A percentile compares a stretch with the other conserved stretches of the same genome.
These are phyloP conservation scores for Leptarthrus brevirostris DNA, from an alignment of 2,888 invertebrate species.

Conservation along the genomic window DNA sequence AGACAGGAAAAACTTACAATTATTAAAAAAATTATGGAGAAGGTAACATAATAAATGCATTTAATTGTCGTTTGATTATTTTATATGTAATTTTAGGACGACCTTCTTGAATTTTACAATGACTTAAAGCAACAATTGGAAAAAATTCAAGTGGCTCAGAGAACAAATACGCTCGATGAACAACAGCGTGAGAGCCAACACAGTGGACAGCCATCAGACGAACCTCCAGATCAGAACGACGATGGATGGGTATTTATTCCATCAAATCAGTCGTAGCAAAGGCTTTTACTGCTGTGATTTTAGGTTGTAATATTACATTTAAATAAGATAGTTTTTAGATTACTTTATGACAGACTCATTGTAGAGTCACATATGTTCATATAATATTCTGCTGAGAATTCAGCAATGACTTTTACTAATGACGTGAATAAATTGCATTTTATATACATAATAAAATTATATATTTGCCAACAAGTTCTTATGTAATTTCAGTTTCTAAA, in stretches of 20 bases:
- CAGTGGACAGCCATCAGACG: constrained; percentile 44
- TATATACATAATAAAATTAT: too few relatives aligned
- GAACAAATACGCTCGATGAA: constrained; percentile 12
- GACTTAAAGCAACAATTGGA: constrained; percentile 63
- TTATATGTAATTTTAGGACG: constrained; percentile 58
- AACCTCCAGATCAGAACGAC: constrained; percentile 56
- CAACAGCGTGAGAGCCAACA: constrained; percentile 38
- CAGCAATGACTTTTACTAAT: not conserved
- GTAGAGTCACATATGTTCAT: not conserved
- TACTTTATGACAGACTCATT: not conserved
- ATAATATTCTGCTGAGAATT: not conserved
- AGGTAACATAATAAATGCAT: constrained; percentile 57
- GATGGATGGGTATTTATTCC: constrained; percentile 65
- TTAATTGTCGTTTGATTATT: not conserved
- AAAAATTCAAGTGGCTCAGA: constrained; percentile 59
- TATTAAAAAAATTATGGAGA: constrained; percentile 64
- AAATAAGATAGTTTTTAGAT: not conserved
- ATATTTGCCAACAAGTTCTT: too few relatives aligned
- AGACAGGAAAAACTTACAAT: constrained; percentile 63
- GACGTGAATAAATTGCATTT: too few relatives aligned
- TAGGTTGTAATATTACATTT: not conserved
- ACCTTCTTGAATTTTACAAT: constrained; percentile 62
- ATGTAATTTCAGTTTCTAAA: too few relatives aligned
- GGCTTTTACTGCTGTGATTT: constrained; percentile 39
- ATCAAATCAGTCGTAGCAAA: constrained; percentile 61